These are phyloP conservation scores for Barbus barbus DNA, from an alignment of 2,113 vertebrate genomes.

Conservation along the genomic window DNA sequence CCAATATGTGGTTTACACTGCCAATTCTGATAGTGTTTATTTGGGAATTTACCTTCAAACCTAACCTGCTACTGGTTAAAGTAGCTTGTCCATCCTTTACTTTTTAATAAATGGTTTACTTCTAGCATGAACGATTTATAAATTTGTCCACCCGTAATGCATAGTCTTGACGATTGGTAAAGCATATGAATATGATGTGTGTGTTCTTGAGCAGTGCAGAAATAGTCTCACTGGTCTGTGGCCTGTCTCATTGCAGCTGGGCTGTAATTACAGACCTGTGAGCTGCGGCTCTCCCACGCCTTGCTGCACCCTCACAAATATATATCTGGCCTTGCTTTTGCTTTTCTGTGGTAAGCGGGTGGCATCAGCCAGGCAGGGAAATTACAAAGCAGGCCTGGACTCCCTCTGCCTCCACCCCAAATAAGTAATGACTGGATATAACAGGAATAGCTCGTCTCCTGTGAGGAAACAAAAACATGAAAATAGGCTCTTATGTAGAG, in stretches of 20 bases:
- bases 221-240: conserved; percentile 53
- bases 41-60: neutral
- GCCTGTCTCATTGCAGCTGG: conserved; percentile 59
- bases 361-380: conserved; percentile 69
- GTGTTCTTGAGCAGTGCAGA: conserved; percentile 49
- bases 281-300: conserved; percentile 69
- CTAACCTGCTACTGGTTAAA: neutral
- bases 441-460: conserved; percentile 70
- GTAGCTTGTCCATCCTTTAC: neutral
- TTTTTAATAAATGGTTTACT: neutral
- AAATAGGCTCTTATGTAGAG: conserved; percentile 4
- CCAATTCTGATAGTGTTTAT: neutral
- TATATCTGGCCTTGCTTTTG: conserved; percentile 51
- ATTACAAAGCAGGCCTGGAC: conserved; percentile 75
- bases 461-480: conserved; percentile 33
- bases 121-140: neutral
- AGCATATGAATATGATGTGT: neutral
- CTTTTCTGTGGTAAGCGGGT: conserved; percentile 76
- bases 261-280: conserved; percentile 75
- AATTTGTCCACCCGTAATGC: neutral
- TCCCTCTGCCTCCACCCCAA: conserved; percentile 70
- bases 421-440: conserved; percentile 71
- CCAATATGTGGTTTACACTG: neutral
- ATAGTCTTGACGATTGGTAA: neutral
- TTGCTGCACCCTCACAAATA: conserved; percentile 60